Conservation (phyloP, 2,888 invertebrate species). For the Erebia aethiops region DNA sequence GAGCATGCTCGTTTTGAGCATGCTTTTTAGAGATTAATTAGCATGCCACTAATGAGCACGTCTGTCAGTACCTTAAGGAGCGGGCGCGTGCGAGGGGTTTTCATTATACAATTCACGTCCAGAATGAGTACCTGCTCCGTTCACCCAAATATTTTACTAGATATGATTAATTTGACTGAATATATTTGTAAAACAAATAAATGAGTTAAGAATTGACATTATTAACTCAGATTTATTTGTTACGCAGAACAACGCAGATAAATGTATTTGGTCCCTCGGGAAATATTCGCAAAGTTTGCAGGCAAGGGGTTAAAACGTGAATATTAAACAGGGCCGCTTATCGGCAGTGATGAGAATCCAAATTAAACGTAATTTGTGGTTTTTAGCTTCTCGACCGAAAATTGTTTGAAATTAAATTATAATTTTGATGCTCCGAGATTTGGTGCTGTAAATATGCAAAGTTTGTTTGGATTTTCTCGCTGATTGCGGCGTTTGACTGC, state of each 20-base stretch:
- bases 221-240: too few species aligned
- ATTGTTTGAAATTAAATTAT: slow-evolving; percentile 37
- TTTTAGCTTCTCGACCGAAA: slow-evolving; percentile 41
- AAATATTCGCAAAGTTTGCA: slow-evolving; percentile 30
- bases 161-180: too few species aligned
- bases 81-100: too few species aligned
- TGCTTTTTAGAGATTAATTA: too few species aligned
- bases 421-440: slow-evolving; percentile 35
- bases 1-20: too few species aligned
- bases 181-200: not conserved
- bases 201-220: slow-evolving; percentile 5
- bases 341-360: slow-evolving; percentile 54
- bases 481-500: slow-evolving; percentile 3
- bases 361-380: slow-evolving; percentile 62
- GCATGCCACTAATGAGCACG: too few species aligned
- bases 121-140: too few species aligned
- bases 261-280: slow-evolving; percentile 28
- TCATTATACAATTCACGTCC: too few species aligned
- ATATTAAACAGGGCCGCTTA: slow-evolving; percentile 60
- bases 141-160: too few species aligned
- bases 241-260: slow-evolving; percentile 6
- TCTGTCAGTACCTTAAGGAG: too few species aligned
- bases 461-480: slow-evolving; percentile 18
- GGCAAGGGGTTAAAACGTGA: slow-evolving; percentile 54
- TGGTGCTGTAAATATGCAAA: slow-evolving; percentile 32